Evolutionary conservation across 2,113 vertebrate genomes (phyloP).

Genomic region (Steatornis caripensis): DNA sequence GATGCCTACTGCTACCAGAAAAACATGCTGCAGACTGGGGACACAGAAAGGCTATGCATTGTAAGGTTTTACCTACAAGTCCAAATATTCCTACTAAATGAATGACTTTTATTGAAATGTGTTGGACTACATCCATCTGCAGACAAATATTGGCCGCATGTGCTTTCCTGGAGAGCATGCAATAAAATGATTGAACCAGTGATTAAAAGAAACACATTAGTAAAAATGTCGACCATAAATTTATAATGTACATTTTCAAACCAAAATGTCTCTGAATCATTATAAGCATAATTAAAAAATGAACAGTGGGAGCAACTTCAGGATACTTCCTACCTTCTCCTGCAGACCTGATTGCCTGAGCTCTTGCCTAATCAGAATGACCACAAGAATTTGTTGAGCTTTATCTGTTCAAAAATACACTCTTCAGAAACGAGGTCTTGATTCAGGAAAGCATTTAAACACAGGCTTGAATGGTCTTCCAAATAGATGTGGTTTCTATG

Average conservation of each 20-base stretch:
- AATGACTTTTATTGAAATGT: conserved; percentile 5
- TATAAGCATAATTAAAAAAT: conserved; percentile 29
- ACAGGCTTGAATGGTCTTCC: neutral
- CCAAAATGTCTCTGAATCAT: neutral
- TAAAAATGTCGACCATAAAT: conserved; percentile 23
- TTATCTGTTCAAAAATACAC: neutral
- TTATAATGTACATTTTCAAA: conserved; percentile 4
- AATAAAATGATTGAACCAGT: neutral
- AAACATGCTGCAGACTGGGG: neutral
- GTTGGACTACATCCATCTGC: neutral
- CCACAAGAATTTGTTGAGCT: neutral
- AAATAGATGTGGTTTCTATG: neutral
- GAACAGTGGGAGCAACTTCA: neutral
- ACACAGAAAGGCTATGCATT: neutral
- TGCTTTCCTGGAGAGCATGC: conserved; percentile 4
- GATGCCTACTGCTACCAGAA: neutral
- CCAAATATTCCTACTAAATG: neutral
- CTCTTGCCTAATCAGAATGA: neutral
- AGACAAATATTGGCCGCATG: neutral
- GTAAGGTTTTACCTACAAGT: neutral
- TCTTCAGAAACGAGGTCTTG: neutral
- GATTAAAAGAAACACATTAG: conserved; percentile 25
- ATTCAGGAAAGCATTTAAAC: neutral
- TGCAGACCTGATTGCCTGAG: neutral
- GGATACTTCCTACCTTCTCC: neutral